Evolutionary conservation across 1,140 invertebrate species (phyloP), one percentile per base, ranked within the genome.

Genomic region (Drosophila arizonae): DNA sequence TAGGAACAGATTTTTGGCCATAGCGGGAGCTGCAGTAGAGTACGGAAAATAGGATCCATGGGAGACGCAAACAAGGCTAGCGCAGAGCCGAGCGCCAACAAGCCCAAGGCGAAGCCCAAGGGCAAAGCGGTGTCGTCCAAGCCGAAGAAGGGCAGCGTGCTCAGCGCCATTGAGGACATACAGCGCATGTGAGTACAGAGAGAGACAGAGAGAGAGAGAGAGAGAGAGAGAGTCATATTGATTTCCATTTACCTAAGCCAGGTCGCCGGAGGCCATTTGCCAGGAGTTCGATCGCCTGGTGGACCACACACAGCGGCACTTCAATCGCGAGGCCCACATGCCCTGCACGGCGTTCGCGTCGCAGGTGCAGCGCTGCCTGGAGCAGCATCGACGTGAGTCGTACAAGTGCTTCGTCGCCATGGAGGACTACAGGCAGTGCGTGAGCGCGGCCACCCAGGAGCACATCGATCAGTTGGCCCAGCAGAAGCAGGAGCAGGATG

Each of bases 251-350:
- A 1, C 9, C 4, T 50, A 4, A 21, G 4, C 3, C 46, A 84
- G 80, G 28, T 45, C 76, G 9, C 54, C 62, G 15, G 76, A 79
- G 28, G 68, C 46, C 26, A 82, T 86, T 13, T 21, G 55, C 8
- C 51, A 65, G 45, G 82, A 87, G 51, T 82, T 86, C 10, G 71
- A 87, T 45, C 79, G 84, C 0, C 15, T 82, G 63, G 33, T 79
- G 4, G 26, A 17, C 43, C 36, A 72, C 1, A 75, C 51, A 1
- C 39, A 66, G 17, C 51, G 28, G 0, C 76, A 81, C 8, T 33
- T 81, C 17, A n/a, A 36, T 15, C n/a, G 9, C 0, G 50, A 71
- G 4, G 41, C 48, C 0, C 10, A 45, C 9, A 56, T 56, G 11
- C 82, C 82, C 1, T 86, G 81, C 58, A 4, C 17, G 24, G 79